A percentile compares a stretch with the other conserved stretches of the same genome.
These are phyloP conservation scores for Lytechinus variegatus DNA, from an alignment of 35 echinoderm and acorn worm species.

Conservation along the genomic window DNA sequence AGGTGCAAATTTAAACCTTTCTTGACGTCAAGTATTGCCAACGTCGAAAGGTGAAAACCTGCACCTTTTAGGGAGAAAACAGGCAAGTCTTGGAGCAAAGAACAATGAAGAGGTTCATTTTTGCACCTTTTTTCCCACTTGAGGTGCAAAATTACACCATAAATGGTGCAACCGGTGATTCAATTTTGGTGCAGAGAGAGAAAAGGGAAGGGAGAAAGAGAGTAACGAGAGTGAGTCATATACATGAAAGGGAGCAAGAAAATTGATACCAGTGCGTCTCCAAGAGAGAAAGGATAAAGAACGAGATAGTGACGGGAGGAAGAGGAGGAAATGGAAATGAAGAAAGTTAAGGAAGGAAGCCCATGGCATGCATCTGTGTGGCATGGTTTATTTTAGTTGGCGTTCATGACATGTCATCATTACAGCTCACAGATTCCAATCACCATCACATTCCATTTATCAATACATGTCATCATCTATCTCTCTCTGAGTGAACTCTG, in stretches of 20 bases:
- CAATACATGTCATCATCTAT: background rate
- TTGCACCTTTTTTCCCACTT: too few species aligned
- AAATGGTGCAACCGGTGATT: too few species aligned
- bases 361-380: background rate
- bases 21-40: too few species aligned
- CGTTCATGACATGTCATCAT: background rate
- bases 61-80: too few species aligned
- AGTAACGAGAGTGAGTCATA: too few species aligned
- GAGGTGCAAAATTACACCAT: too few species aligned
- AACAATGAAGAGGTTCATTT: too few species aligned
- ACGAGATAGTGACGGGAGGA: background rate
- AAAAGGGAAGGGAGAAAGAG: too few species aligned
- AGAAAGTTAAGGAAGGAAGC: background rate
- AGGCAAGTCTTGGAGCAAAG: too few species aligned
- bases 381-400: constrained; percentile 4
- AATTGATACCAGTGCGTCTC: background rate
- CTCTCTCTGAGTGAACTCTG: background rate
- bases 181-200: too few species aligned
- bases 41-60: too few species aligned
- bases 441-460: constrained; percentile 1
- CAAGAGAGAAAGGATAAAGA: background rate
- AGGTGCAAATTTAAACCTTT: too few species aligned
- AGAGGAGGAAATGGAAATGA: background rate
- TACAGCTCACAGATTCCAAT: background rate
- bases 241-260: background rate